Evolutionary conservation across 2,888 invertebrate species (phyloP).

Genomic region (Drosophila pseudotakahashii): DNA sequence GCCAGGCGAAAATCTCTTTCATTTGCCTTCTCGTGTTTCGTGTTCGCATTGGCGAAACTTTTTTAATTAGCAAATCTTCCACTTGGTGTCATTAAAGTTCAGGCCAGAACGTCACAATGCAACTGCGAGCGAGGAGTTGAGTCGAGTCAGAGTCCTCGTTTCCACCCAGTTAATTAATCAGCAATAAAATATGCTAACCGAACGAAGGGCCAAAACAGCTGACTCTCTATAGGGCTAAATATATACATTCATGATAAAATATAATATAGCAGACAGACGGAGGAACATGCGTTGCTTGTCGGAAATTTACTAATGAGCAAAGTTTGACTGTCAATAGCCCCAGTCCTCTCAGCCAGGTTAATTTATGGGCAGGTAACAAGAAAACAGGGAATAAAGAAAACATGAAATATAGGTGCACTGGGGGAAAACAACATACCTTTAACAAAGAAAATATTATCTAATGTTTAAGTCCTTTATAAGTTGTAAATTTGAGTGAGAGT

Average conservation of each 20-base stretch:
- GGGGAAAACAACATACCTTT: constrained; percentile 15
- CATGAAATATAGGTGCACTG: constrained; percentile 15
- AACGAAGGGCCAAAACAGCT: constrained; percentile 36
- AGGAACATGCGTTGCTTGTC: constrained; percentile 42
- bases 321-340: constrained; percentile 53
- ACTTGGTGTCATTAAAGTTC: constrained; percentile 53
- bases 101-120: constrained; percentile 45
- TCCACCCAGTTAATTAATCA: constrained; percentile 66
- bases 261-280: constrained; percentile 18
- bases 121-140: constrained; percentile 2
- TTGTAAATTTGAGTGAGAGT: too few relatives aligned
- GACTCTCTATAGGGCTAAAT: constrained; percentile 2
- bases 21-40: constrained; percentile 34
- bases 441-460: background rate
- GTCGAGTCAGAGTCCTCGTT: background rate
- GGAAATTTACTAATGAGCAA: constrained; percentile 73
- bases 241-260: background rate
- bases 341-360: constrained; percentile 35
- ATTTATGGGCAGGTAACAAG: constrained; percentile 55
- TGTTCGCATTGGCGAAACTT: constrained; percentile 55
- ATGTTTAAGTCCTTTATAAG: background rate
- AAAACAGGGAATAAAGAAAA: constrained; percentile 15
- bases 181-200: constrained; percentile 69
- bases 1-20: constrained; percentile 10
- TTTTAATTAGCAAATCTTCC: constrained; percentile 71